Evolutionary conservation across 2,113 vertebrate species (phyloP).

Genomic region (Brachypodius melanocephalos): DNA sequence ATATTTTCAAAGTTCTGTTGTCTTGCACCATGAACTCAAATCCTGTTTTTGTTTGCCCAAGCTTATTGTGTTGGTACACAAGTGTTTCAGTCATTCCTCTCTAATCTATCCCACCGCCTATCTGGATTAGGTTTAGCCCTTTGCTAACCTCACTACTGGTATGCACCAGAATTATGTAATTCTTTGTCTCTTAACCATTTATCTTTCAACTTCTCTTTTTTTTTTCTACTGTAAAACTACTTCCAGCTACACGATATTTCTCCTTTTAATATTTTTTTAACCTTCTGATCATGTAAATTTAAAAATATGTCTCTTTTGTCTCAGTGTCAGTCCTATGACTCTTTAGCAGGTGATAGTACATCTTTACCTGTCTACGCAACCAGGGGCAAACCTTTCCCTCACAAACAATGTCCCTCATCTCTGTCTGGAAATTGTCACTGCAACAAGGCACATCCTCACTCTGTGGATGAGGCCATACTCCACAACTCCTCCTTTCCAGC

Average conservation of each 20-base stretch:
- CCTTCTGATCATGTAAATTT: neutral
- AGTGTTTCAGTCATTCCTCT: neutral
- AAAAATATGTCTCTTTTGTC: neutral
- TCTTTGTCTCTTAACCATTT: neutral
- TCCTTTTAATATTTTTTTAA: neutral
- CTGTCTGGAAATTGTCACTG: neutral
- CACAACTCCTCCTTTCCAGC: neutral
- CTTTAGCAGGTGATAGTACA: neutral
- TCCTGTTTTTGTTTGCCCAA: neutral
- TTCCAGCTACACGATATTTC: neutral
- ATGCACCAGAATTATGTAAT: neutral
- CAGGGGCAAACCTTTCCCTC: neutral
- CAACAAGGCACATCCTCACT: neutral
- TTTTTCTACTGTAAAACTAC: neutral
- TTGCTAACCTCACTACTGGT: neutral
- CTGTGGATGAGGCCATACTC: neutral
- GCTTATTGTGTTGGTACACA: neutral
- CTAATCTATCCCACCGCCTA: neutral
- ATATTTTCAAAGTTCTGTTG: neutral
- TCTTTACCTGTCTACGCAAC: neutral
- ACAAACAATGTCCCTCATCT: rapidly evolving
- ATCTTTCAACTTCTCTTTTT: neutral
- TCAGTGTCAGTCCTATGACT: neutral
- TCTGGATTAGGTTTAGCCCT: neutral
- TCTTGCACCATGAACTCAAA: neutral